These are phyloP conservation scores for Scomber scombrus DNA, from an alignment of 2,113 vertebrate species.

Conservation along the genomic window DNA sequence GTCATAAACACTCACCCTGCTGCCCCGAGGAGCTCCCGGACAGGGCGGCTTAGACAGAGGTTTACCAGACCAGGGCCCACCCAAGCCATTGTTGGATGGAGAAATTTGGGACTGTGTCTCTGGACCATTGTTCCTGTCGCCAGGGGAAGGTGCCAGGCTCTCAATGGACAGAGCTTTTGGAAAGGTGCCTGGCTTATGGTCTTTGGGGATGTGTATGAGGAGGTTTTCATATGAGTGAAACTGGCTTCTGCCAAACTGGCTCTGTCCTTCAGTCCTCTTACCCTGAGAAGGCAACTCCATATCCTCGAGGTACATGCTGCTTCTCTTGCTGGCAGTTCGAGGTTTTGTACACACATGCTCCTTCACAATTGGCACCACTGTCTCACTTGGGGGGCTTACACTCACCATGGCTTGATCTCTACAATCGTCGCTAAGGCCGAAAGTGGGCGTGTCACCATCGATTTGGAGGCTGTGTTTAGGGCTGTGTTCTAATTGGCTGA, in stretches of 20 bases:
- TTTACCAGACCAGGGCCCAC: conserved; percentile 57
- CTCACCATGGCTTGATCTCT: conserved; percentile 35
- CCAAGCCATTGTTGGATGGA: conserved; percentile 35
- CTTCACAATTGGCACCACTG: conserved; percentile 73
- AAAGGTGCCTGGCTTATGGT: conserved; percentile 98
- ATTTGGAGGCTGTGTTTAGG: conserved; percentile 44
- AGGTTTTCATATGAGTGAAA: conserved; percentile 95
- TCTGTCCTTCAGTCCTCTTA: conserved; percentile 82
- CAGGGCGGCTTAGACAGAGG: conserved; percentile 75
- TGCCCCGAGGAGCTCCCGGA: conserved; percentile 88
- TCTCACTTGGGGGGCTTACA: conserved; percentile 65
- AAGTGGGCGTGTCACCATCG: conserved; percentile 32
- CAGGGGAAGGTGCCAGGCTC: conserved; percentile 90
- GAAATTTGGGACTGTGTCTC: not conserved
- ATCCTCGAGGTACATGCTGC: conserved; percentile 94
- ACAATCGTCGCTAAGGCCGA: conserved; percentile 9
- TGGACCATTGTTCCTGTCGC: conserved; percentile 64
- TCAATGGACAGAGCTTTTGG: conserved; percentile 98
- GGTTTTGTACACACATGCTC: conserved; percentile 82
- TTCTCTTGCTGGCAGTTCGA: conserved; percentile 88
- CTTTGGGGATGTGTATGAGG: conserved; percentile 95
- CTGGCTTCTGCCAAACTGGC: conserved; percentile 82
- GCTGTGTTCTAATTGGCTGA: conserved; percentile 84
- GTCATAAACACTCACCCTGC: conserved; percentile 89
- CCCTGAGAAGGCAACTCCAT: conserved; percentile 87